Evolutionary conservation across 2,888 invertebrate genomes (phyloP).

Genomic region (Macaria liturata): DNA sequence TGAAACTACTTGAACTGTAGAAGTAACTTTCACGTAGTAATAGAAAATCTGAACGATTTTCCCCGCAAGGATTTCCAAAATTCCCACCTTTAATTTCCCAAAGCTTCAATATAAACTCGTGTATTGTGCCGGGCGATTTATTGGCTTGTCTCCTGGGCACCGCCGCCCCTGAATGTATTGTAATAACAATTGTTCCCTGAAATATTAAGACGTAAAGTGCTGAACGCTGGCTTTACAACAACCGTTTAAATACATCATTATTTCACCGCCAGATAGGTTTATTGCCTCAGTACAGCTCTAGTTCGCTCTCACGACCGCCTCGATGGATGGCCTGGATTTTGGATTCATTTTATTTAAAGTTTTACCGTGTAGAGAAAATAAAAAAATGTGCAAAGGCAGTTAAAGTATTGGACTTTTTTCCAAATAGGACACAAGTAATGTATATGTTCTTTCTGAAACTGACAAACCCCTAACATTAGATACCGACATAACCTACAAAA

Average conservation of each 20-base stretch:
- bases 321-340: constrained; percentile 23
- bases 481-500: too few relatives aligned
- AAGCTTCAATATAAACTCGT: constrained; percentile 31
- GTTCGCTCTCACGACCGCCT: constrained; percentile 23
- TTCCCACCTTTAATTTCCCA: constrained; percentile 23
- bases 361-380: constrained; percentile 10
- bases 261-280: constrained; percentile 41
- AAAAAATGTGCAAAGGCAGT: neutral
- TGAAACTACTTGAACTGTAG: neutral
- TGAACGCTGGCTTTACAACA: constrained; percentile 42
- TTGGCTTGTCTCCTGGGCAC: constrained; percentile 35
- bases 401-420: neutral
- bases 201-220: constrained; percentile 47
- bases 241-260: constrained; percentile 46
- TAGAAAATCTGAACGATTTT: neutral
- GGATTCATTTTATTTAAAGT: constrained; percentile 20
- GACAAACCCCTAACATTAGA: too few relatives aligned
- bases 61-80: constrained; percentile 14
- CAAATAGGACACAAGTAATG: neutral
- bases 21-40: too few relatives aligned
- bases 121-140: constrained; percentile 34
- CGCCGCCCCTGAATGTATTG: constrained; percentile 39
- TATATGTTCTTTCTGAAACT: too few relatives aligned
- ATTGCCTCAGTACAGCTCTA: constrained; percentile 36
- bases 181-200: constrained; percentile 44